These are phyloP conservation scores for Tetragonula clypearis DNA, from an alignment of 1,140 invertebrate species.

Conservation along the genomic window DNA sequence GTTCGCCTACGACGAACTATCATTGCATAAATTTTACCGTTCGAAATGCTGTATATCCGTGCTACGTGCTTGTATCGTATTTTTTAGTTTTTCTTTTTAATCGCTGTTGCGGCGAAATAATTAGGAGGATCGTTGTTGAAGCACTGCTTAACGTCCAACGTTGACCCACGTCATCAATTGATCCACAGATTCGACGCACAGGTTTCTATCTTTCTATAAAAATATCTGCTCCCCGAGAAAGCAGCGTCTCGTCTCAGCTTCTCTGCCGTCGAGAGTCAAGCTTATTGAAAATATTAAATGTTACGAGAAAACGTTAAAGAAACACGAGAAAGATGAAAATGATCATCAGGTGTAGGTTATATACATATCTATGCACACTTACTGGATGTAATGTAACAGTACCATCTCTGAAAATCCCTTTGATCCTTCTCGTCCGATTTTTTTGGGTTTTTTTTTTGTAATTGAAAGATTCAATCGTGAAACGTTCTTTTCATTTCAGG, in stretches of 20 bases:
- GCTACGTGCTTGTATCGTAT: neutral
- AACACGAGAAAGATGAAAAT: neutral
- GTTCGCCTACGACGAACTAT: constrained; percentile 73
- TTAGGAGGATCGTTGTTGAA: neutral
- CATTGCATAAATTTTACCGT: constrained; percentile 59
- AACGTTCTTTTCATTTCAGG: no score
- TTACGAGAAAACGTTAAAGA: neutral
- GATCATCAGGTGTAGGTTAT: constrained; percentile 39
- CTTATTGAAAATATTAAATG: neutral
- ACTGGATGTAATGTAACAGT: constrained; percentile 53
- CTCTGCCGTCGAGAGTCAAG: neutral
- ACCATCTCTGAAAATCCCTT: constrained; percentile 26
- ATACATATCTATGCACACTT: neutral
- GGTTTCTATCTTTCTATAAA: neutral
- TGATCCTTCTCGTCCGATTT: neutral
- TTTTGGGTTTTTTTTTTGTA: no score
- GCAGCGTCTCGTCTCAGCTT: neutral
- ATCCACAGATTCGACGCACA: neutral
- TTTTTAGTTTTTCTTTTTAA: neutral
- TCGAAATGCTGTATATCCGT: neutral
- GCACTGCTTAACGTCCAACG: constrained; percentile 2
- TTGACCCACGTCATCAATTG: constrained; percentile 31
- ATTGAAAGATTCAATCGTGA: no score
- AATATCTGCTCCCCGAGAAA: neutral
- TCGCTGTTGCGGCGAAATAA: neutral